Evolutionary conservation across 2,113 vertebrate genomes (phyloP), one percentile per base, ranked within the genome.

Genomic region (Shinisaurus crocodilurus): DNA sequence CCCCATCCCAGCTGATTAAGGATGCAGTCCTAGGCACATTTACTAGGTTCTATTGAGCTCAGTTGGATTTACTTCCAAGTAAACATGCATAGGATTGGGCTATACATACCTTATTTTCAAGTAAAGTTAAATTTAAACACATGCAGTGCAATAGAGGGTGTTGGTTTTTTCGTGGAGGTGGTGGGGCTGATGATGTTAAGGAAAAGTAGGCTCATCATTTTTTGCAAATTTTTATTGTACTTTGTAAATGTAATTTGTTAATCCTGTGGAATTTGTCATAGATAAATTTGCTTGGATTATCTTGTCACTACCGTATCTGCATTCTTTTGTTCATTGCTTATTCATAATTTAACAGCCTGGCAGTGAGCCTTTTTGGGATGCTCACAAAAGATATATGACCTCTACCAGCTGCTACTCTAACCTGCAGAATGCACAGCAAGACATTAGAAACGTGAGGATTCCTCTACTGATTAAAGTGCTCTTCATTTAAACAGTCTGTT

Each of bases 271-370:
- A 98, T 98, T 98, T 98, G 98, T 98, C 98, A 98, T 98, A 98
- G 98, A 98, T 98, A 98, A 98, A 98, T 98, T 98, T 98, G 97
- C 98, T 98, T 97, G 98, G 98, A 98, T 98, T 98, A 98, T 98
- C 97, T 98, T 98, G 98, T 98, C 98, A 98, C 97, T 97, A 97
- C 98, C 96, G 97, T 98, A 98, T 98, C 98, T 98, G 98, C 97
- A 98, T 98, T 97, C 98, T 98, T 98, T 98, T 98, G 98, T 98
- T 98, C 97, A 97, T 98, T 98, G 97, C 97, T 98, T 98, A 98
- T 98, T 98, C 98, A 98, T 98, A 98, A 98, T 98, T 98, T 98
- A 98, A 97, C 97, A 97, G 97, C 97, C 98, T 98, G 97, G 97
- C 98, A 97, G 97, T 97, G 97, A 97, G 97, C 97, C 97, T 98